Conservation (phyloP, 2,113 vertebrate species). For the Nicator chloris region DNA sequence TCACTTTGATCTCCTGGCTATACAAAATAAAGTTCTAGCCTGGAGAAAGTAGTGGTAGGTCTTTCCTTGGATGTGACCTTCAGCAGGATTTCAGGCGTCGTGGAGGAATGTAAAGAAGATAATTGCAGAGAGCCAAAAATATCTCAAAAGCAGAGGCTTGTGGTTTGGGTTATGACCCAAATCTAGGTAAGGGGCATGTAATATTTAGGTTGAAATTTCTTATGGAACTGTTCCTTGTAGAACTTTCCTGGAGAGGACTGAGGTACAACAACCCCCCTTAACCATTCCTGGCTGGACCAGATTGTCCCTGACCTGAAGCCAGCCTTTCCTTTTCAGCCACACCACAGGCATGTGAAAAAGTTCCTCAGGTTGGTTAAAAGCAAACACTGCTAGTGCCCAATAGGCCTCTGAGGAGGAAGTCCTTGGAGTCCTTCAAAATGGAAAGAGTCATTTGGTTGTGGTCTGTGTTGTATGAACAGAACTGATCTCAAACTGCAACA, state of each 20-base stretch:
- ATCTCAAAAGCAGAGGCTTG: not conserved
- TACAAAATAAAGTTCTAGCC: not conserved
- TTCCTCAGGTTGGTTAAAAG: fast-evolving
- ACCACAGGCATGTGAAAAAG: not conserved
- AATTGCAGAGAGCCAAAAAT: not conserved
- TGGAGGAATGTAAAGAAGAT: not conserved
- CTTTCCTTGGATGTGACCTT: not conserved
- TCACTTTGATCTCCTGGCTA: not conserved
- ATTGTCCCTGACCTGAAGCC: not conserved
- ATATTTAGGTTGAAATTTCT: not conserved
- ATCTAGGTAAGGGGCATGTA: not conserved
- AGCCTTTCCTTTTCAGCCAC: not conserved
- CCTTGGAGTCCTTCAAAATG: not conserved
- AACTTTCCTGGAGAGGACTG: not conserved
- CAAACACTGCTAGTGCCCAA: not conserved
- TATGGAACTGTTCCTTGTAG: not conserved
- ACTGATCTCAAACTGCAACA: not conserved
- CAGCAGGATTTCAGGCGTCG: not conserved
- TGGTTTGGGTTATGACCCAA: not conserved
- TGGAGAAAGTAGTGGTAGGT: not conserved
- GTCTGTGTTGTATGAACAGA: not conserved
- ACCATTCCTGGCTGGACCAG: not conserved
- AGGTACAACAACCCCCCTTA: not conserved
- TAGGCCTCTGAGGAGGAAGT: not conserved
- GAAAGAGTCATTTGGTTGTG: not conserved